phyloP scores from a whole-genome alignment of 1,140 invertebrate genomes.

The Drosophila neocordata region DNA sequence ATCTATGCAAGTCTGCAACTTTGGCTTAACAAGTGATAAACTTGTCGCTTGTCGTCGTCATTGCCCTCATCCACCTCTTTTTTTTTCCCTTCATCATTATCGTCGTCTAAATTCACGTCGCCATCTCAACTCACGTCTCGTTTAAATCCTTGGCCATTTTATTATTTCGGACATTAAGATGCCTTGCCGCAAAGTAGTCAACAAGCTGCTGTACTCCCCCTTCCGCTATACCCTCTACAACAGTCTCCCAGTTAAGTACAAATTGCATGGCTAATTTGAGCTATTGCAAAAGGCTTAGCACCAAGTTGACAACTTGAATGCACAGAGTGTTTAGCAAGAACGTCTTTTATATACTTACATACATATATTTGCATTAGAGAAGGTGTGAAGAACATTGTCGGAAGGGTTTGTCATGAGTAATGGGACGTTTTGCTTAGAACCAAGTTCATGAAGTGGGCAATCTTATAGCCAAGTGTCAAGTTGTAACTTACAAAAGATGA shows the following conservation, averaged over 20 bases:
- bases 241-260: conserved; percentile 58
- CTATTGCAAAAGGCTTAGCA: conserved; percentile 61
- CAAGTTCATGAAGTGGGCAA: conserved; percentile 44
- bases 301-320: conserved; percentile 19
- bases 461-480: conserved; percentile 45
- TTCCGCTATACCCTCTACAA: too few relatives aligned
- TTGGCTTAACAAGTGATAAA: conserved; percentile 68
- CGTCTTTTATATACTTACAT: conserved; percentile 27
- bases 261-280: conserved; percentile 79
- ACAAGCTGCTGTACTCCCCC: conserved; percentile 32
- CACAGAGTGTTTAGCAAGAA: not conserved
- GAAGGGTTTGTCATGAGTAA: conserved; percentile 48
- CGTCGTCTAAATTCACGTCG: not conserved
- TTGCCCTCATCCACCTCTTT: conserved; percentile 28
- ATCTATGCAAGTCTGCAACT: conserved; percentile 53
- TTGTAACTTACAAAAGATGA: conserved; percentile 19
- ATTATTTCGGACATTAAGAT: conserved; percentile 48
- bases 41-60: conserved; percentile 71
- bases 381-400: conserved; percentile 47
- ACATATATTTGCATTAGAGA: conserved; percentile 34
- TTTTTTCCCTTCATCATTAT: not conserved
- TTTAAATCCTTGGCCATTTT: conserved; percentile 67
- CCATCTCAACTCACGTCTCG: conserved; percentile 27
- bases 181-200: conserved; percentile 44
- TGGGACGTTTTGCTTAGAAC: conserved; percentile 31